Base-by-base conservation (phyloP, 1,140 invertebrate genomes). In the Micrasema longulum region DNA sequence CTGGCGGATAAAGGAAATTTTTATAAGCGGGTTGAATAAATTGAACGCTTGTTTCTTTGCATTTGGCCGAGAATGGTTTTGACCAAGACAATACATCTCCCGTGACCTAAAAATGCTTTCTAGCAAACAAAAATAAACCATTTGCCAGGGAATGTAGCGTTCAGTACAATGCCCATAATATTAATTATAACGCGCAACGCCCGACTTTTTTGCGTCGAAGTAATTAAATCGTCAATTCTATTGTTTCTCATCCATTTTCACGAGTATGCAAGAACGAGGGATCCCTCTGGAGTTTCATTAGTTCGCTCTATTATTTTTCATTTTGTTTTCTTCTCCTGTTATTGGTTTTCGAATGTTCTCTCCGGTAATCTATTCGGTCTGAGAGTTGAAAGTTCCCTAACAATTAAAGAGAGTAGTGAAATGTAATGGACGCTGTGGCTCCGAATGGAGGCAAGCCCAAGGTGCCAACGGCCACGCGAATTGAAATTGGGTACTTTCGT, bases 151-250 rank as follows among this genome's bases (percentile, higher is more conserved):
- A 31, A 31, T 31, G 7, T 31, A 31, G 3, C 7, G 26, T 2
- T 31, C 26, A 31, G 26, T 31, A 31, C 26, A 31, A 7, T n/a
- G n/a, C n/a, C 26, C 26, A 31, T 31, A 31, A 31, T 31, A 4
- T 31, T 7, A n/a, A n/a, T n/a, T n/a, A n/a, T n/a, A n/a, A 31
- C 26, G 26, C 26, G 26, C 26, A 31, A 31, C 26, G 3, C 7
- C 26, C 26, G n/a, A n/a, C 7, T 31, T 52, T 22, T 52, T 52
- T 52, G 7, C 16, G 18, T 22, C 18, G 11, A 52, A 22, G 55
- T 60, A 60, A 60, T 60, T 60, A 60, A 60, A 60, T 60, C 20
- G 55, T 35, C 55, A 23, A 38, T n/a, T 43, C 14, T 60, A 60
- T 60, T 60, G 55, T 60, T 60, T 38, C 14, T 16, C 18, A 60